Evolutionary conservation across 2,113 vertebrate genomes (phyloP).

Genomic region (Prunella fulvescens): DNA sequence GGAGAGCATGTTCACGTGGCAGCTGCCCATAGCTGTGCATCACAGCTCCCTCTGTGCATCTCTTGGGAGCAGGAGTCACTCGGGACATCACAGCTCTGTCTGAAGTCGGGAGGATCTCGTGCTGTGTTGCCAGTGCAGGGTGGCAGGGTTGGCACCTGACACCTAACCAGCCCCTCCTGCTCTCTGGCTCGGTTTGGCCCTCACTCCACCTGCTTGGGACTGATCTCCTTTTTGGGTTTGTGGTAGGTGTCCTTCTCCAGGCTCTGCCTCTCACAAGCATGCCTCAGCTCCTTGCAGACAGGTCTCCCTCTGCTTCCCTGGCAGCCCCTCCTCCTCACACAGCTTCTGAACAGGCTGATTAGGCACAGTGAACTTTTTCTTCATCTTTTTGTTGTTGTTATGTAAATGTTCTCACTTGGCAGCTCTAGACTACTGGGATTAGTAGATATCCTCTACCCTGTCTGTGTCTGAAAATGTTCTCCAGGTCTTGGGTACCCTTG

Average conservation of each 20-base stretch:
- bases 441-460: background rate
- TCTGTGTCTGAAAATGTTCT: background rate
- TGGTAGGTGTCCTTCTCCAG: background rate
- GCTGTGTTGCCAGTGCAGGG: background rate
- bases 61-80: background rate
- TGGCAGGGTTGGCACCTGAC: background rate
- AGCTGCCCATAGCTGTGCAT: no score
- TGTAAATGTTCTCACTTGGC: background rate
- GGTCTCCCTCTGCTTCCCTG: background rate
- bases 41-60: background rate
- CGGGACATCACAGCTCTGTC: background rate
- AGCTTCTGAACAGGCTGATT: background rate
- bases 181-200: background rate
- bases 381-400: background rate
- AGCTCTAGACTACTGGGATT: background rate
- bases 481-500: background rate
- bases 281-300: background rate
- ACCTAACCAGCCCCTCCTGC: background rate
- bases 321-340: background rate
- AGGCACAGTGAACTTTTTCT: background rate
- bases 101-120: fast-evolving
- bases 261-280: background rate
- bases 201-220: background rate
- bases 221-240: background rate
- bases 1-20: fast-evolving